A percentile compares a stretch with the other conserved stretches of the same genome.
Evolutionary conservation across 2,797 vertebrate genomes (phyloP).

Genomic region (Calcarius lapponicus): DNA sequence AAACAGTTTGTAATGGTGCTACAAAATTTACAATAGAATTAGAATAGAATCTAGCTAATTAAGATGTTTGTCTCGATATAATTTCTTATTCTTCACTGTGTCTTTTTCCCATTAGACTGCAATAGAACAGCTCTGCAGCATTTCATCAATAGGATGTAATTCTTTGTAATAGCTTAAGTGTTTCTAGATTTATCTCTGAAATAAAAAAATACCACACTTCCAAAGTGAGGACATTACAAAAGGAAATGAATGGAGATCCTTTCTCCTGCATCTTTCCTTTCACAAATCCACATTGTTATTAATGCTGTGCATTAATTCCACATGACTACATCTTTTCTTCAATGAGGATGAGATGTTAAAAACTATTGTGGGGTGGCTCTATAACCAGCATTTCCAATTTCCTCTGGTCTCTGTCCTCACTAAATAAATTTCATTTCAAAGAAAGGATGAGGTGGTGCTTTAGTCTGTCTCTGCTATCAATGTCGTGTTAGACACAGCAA

Average conservation of each 20-base stretch:
- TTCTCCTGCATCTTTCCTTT: neutral
- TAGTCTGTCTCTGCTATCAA: neutral
- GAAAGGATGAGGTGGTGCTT: neutral
- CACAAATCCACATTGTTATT: neutral
- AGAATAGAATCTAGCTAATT: constrained; percentile 49
- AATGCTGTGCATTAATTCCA: constrained; percentile 21
- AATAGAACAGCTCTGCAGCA: constrained; percentile 23
- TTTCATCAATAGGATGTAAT: constrained; percentile 52
- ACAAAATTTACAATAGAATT: constrained; percentile 46
- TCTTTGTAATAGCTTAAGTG: constrained; percentile 59
- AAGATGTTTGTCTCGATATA: constrained; percentile 58
- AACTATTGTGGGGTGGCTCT: neutral
- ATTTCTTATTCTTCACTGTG: constrained; percentile 46
- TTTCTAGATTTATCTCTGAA: constrained; percentile 60
- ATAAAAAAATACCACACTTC: constrained; percentile 46
- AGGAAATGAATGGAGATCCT: constrained; percentile 33
- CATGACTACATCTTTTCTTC: neutral
- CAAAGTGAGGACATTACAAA: constrained; percentile 21
- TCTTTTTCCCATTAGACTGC: constrained; percentile 43
- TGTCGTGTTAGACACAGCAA: neutral
- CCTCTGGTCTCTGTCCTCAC: neutral
- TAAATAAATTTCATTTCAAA: neutral
- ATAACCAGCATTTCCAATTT: constrained; percentile 4
- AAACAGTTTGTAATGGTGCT: neutral
- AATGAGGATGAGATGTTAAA: neutral